Conservation (phyloP, 2,888 invertebrate genomes). For the Tridacna crocea region DNA sequence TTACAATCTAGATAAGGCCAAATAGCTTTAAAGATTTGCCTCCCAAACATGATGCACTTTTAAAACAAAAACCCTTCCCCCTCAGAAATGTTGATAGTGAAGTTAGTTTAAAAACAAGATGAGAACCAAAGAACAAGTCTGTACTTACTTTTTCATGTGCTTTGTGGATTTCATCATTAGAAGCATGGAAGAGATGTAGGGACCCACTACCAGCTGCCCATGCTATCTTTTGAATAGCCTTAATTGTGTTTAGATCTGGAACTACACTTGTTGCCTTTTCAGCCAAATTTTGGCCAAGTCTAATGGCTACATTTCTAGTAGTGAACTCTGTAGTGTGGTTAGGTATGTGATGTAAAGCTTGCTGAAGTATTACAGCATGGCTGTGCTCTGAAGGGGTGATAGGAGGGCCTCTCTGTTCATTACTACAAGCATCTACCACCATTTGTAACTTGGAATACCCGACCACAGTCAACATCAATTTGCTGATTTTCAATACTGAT, state of each 20-base stretch:
- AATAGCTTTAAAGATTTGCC: too few relatives aligned
- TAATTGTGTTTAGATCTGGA: constrained; percentile 90
- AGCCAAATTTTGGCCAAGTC: constrained; percentile 92
- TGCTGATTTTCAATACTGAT: constrained; percentile 94
- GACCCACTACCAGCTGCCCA: constrained; percentile 92
- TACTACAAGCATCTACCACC: constrained; percentile 86
- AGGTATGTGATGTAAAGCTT: constrained; percentile 93
- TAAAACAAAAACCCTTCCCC: too few relatives aligned
- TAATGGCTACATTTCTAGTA: constrained; percentile 92
- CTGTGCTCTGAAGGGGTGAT: constrained; percentile 83
- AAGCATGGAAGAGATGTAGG: constrained; percentile 87
- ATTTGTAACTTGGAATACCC: constrained; percentile 87
- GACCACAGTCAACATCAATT: constrained; percentile 93
- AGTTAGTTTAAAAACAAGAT: too few relatives aligned
- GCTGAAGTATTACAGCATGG: constrained; percentile 88
- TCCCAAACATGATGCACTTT: too few relatives aligned
- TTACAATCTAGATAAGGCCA: too few relatives aligned
- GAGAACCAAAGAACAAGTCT: too few relatives aligned
- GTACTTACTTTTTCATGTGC: constrained; percentile 86
- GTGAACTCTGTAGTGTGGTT: constrained; percentile 93
- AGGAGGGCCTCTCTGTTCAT: constrained; percentile 85
- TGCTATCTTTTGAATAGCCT: constrained; percentile 90
- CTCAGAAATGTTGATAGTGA: too few relatives aligned
- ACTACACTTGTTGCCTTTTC: constrained; percentile 88
- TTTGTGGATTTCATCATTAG: constrained; percentile 88